Evolutionary conservation across 1,140 invertebrate species (phyloP), one percentile per base, ranked within the genome.

Genomic region (Tetraneura akinire): DNA sequence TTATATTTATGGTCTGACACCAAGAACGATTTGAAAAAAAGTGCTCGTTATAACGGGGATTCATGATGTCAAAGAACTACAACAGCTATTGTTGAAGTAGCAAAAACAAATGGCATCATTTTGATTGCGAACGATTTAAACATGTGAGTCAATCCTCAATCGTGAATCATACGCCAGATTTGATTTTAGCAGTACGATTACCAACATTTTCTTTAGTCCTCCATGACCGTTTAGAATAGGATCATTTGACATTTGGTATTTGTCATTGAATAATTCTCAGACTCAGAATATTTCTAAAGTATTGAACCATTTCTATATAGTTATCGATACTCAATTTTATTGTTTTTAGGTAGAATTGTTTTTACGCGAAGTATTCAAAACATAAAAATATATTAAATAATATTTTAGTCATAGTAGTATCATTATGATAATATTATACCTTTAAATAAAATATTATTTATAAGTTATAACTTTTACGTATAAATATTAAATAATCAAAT

Each of bases 1-100:
- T 47, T 45, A 16, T 68, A 68, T 68, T 68, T 68, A 47, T 68
- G 37, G 66, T 37, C 66, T 26, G 37, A 68, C 21, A 68, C 9
- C 42, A 8, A 68, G 45, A 68, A 21, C 21, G 66, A 68, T 47
- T 47, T 13, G 21, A 68, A 47, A 47, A 68, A 68, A 23, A 8
- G 42, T 21, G 8, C 37, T 64, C 29, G 21, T 47, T 68, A 68
- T 14, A 68, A 5, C 21, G 37, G 21, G 37, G 21, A 23, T 47
- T 26, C 37, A 47, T 47, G 66, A 68, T 37, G 66, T 68, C 37
- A 37, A 68, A 68, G 45, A 47, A 47, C 37, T 47, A 26, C 37
- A 13, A 47, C 32, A 68, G n/a, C 42, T 26, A 47, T 26, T 68
- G n/a, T 68, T 18, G 21, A 45, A 68, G n/a, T 16, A 13, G 1